phyloP scores from a whole-genome alignment of 2,113 vertebrate species.

The Bettongia penicillata region DNA sequence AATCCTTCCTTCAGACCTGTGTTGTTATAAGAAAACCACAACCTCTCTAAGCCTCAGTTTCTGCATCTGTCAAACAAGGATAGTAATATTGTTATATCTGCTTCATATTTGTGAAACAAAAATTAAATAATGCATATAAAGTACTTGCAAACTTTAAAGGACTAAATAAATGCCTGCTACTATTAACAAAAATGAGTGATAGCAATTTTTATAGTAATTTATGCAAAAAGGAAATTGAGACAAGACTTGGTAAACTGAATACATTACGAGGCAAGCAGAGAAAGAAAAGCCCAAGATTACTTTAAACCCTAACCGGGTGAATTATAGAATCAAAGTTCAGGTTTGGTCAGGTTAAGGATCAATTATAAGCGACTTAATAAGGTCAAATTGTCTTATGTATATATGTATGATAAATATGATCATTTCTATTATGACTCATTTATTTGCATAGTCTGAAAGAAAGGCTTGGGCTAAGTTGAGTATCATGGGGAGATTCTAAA shows the following conservation, averaged over 20 bases:
- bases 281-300: neutral
- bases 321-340: neutral
- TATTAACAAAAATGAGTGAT: neutral
- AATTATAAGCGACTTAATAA: no score
- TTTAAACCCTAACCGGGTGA: neutral
- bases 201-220: neutral
- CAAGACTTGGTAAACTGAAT: neutral
- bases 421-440: no score
- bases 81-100: neutral
- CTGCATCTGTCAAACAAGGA: neutral
- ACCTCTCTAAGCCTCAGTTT: neutral
- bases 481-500: no score
- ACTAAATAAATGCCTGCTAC: neutral
- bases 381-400: no score
- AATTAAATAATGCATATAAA: neutral
- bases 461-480: no score
- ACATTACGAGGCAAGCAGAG: neutral
- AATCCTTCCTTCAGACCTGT: neutral
- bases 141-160: neutral
- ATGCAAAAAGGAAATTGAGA: neutral
- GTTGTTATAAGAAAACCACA: neutral
- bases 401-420: no score
- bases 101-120: neutral
- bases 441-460: no score
- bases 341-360: neutral